Evolutionary conservation across 2,888 invertebrate species (phyloP).

Genomic region (Teleiodes luculella): DNA sequence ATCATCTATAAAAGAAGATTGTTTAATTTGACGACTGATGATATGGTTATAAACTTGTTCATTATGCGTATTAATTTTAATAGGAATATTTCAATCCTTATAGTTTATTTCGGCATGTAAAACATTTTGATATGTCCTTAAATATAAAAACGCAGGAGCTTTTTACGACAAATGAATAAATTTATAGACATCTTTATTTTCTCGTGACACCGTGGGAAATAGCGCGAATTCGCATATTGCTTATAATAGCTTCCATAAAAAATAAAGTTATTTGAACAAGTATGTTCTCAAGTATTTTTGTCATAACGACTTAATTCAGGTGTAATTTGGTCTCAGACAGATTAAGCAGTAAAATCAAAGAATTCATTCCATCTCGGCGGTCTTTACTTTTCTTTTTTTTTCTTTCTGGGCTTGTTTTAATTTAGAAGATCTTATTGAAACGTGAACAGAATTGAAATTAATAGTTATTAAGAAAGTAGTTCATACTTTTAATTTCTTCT

Average conservation of each 20-base stretch:
- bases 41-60: constrained; percentile 32
- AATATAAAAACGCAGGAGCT: background rate
- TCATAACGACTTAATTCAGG: background rate
- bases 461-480: constrained; percentile 1
- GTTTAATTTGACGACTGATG: constrained; percentile 19
- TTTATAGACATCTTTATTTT: background rate
- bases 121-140: background rate
- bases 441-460: no score
- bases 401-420: background rate
- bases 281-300: background rate
- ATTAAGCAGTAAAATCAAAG: background rate
- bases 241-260: background rate
- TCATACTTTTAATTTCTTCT: constrained; percentile 19
- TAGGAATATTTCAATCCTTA: background rate
- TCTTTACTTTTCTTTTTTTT: background rate
- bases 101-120: background rate
- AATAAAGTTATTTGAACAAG: background rate
- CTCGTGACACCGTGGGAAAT: background rate
- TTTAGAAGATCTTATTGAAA: background rate
- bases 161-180: constrained; percentile 1
- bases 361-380: background rate
- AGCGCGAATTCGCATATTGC: background rate
- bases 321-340: background rate
- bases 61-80: background rate
- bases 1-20: background rate